Evolutionary conservation across 2,888 invertebrate genomes (phyloP).

Genomic region (Dasypogon diadema): DNA sequence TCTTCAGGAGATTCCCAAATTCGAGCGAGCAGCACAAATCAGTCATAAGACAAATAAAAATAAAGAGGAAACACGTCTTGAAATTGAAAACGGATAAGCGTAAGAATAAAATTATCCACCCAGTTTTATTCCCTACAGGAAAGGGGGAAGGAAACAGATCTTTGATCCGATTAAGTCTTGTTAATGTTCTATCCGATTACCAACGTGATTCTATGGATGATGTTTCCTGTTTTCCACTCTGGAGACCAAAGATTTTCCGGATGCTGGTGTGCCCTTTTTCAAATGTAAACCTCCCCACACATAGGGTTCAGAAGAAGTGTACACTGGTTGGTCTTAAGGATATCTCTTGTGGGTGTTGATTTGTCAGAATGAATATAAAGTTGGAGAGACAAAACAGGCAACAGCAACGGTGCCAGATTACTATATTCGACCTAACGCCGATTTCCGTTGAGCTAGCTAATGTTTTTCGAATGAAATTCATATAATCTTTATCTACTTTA

Average conservation of each 20-base stretch:
- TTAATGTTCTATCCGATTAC: conserved; percentile 51
- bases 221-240: conserved; percentile 5
- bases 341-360: conserved; percentile 22
- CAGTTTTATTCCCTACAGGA: not conserved
- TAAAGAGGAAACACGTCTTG: not conserved
- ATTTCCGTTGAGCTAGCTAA: conserved; percentile 18
- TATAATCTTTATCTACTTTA: conserved; percentile 28
- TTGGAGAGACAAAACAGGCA: not conserved
- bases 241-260: conserved; percentile 21
- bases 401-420: not conserved
- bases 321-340: not conserved
- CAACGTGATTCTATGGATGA: conserved; percentile 39
- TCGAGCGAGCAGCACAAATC: conserved; percentile 4
- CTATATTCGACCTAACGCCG: conserved; percentile 1
- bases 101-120: conserved; percentile 13
- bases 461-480: conserved; percentile 47
- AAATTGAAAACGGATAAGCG: conserved; percentile 46
- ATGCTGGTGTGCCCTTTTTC: not conserved
- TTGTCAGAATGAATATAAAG: conserved; percentile 6
- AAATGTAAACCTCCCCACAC: conserved; percentile 14
- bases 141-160: not conserved
- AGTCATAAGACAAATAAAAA: conserved; percentile 27
- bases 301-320: not conserved
- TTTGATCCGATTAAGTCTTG: conserved; percentile 51
- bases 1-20: not conserved